Evolutionary conservation across 2,888 invertebrate genomes (phyloP).

Genomic region (Bellardia bayeri): DNA sequence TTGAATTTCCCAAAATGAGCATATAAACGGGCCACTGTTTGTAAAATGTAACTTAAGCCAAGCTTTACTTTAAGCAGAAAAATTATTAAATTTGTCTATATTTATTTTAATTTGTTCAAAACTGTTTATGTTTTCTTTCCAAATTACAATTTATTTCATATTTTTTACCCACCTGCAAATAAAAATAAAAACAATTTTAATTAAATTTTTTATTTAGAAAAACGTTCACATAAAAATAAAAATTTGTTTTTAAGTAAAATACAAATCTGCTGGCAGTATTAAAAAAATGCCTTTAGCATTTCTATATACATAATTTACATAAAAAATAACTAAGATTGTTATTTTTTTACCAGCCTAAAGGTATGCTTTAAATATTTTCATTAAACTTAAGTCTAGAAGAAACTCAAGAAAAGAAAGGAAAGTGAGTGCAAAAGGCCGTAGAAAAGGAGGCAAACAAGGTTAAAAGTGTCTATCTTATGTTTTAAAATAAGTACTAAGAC

Average conservation of each 20-base stretch:
- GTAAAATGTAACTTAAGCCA: too few relatives aligned
- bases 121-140: too few relatives aligned
- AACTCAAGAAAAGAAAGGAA: neutral
- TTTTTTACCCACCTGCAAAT: constrained; percentile 1
- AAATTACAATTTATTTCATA: neutral
- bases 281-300: neutral
- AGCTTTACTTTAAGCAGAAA: too few relatives aligned
- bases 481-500: too few relatives aligned
- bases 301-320: neutral
- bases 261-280: neutral
- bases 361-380: neutral
- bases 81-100: too few relatives aligned
- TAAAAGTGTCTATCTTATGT: too few relatives aligned
- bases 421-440: neutral
- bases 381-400: neutral
- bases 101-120: too few relatives aligned
- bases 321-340: neutral
- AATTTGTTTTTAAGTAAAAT: neutral
- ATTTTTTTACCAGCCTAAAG: neutral
- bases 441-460: too few relatives aligned
- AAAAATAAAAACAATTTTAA: neutral
- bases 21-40: too few relatives aligned
- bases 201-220: neutral
- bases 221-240: neutral
- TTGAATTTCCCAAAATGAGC: too few relatives aligned